Conservation (phyloP, 2,888 invertebrate species). For the Himalopsyche anomala region DNA sequence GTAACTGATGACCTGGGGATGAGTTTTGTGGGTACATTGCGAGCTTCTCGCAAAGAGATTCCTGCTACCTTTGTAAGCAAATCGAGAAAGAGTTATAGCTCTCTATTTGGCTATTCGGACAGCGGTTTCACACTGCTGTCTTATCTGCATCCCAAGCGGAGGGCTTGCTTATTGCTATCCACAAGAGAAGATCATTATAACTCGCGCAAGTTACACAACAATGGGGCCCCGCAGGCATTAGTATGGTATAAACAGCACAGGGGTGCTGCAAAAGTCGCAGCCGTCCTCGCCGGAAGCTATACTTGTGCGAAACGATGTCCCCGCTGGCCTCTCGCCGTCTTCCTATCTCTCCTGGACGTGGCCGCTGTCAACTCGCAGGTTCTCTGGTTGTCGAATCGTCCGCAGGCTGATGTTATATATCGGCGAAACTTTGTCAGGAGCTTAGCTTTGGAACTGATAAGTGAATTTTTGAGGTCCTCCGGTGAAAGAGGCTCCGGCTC, state of each 20-base stretch:
- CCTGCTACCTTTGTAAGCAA: constrained; percentile 72
- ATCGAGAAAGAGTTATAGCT: constrained; percentile 69
- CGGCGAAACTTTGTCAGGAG: constrained; percentile 72
- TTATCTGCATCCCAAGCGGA: constrained; percentile 70
- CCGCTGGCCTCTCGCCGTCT: constrained; percentile 73
- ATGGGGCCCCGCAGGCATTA: constrained; percentile 69
- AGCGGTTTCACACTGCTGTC: constrained; percentile 71
- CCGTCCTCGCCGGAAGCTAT: constrained; percentile 74
- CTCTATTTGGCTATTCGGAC: constrained; percentile 72
- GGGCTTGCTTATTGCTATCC: constrained; percentile 71
- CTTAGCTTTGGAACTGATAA: constrained; percentile 71
- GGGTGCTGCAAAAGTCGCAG: constrained; percentile 72
- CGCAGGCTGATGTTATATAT: constrained; percentile 66
- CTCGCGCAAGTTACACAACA: constrained; percentile 68
- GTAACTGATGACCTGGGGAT: constrained; percentile 70
- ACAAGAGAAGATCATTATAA: constrained; percentile 72
- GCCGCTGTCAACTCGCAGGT: constrained; percentile 74
- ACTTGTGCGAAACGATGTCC: constrained; percentile 74
- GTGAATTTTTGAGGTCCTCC: constrained; percentile 64
- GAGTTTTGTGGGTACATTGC: constrained; percentile 70
- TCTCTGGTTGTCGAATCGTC: constrained; percentile 70
- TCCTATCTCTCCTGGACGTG: constrained; percentile 73
- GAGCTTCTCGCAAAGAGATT: constrained; percentile 70
- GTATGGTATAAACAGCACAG: constrained; percentile 71
- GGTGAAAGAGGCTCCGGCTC: constrained; percentile 15